Percentiles rank a stretch among this genome's conserved stretches.
These are phyloP conservation scores for Sarotherodon lohbergeri DNA, from an alignment of 2,113 vertebrate species.

Conservation along the genomic window DNA sequence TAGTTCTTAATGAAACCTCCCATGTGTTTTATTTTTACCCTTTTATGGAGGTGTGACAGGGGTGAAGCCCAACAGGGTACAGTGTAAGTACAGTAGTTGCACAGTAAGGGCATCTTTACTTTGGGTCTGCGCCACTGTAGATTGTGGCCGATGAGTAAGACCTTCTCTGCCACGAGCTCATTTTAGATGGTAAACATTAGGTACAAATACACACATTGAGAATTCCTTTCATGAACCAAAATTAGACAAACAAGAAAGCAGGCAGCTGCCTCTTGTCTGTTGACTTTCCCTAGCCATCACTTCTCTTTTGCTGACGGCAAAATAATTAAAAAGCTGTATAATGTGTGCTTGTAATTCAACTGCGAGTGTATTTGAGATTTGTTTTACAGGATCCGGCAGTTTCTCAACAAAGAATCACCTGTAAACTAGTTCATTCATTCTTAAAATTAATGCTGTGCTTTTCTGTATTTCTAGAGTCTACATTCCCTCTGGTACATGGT, in stretches of 20 bases:
- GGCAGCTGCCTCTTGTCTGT: slow-evolving; percentile 55
- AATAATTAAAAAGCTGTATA: slow-evolving; percentile 48
- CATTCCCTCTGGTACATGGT: slow-evolving; percentile 31
- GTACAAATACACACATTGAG: slow-evolving; percentile 70
- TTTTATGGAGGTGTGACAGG: slow-evolving; percentile 26
- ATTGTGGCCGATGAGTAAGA: slow-evolving; percentile 56
- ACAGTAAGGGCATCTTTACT: slow-evolving; percentile 61
- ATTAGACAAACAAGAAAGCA: slow-evolving; percentile 62
- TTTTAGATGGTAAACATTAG: slow-evolving; percentile 68
- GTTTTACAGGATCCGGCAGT: background rate
- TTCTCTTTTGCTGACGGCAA: slow-evolving; percentile 44
- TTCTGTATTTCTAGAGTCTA: background rate
- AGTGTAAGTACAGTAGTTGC: slow-evolving; percentile 44
- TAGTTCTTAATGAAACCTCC: slow-evolving; percentile 5
- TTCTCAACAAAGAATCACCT: slow-evolving; percentile 28
- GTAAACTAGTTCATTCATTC: background rate
- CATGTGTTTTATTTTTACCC: slow-evolving; percentile 30
- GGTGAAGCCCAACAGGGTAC: slow-evolving; percentile 16
- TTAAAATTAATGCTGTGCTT: background rate
- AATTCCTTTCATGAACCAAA: slow-evolving; percentile 43
- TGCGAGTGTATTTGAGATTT: slow-evolving; percentile 23
- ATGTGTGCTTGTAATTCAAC: slow-evolving; percentile 28
- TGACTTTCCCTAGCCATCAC: slow-evolving; percentile 58
- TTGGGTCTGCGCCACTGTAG: slow-evolving; percentile 52
- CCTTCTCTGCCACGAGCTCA: slow-evolving; percentile 38